Base-by-base conservation (phyloP, 2,113 vertebrate species). In the Trichechus manatus region DNA sequence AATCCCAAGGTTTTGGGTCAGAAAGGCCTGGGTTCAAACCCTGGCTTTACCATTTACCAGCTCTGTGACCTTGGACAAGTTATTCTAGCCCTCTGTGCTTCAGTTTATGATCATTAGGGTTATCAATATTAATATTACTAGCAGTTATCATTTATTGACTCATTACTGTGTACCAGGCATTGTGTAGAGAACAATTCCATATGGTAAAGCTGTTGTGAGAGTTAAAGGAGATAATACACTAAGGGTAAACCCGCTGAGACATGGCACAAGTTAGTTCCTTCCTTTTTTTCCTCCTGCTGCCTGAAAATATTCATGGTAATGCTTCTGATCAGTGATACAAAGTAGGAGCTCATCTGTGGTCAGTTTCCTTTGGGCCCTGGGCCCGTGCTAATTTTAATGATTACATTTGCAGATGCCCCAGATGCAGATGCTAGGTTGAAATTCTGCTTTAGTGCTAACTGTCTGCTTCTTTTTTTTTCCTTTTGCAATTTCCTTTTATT, bases 31-130 rank as follows among this genome's bases (percentile, higher is more conserved):
- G 20, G 9, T 7, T 90, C 42, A 74, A 78, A 81, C 44, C 33
- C 27, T 82, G 23, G 1, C 59, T 92, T 94, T 95, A 80, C 17
- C 27, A 81, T 56, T 92, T 84, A 56, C 3, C 10, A 92, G 17
- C 31, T 94, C 25, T 89, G 66, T 82, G 61, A 56, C 23, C 33
- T 96, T 96, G 47, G 53, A 75, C 44, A 95, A 93, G 17, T 88
- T 85, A 95, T 5, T 95, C 75, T 72, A 96, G 5, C 9, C 13
- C 27, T 89, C 15, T 79, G 36, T 72, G 31, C 42, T 82, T 64
- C 9, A 56, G 31, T 83, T 95, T 95, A 20, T 86, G 91, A 42
- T 74, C 87, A 84, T 79, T 96, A 85, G 94, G n/a, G 29, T 86
- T 87, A 88, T 79, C 22, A 31, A 72, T 92, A 86, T 53, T 82